Evolutionary conservation across 2,113 vertebrate genomes (phyloP).

Genomic region (Bombycilla garrulus): DNA sequence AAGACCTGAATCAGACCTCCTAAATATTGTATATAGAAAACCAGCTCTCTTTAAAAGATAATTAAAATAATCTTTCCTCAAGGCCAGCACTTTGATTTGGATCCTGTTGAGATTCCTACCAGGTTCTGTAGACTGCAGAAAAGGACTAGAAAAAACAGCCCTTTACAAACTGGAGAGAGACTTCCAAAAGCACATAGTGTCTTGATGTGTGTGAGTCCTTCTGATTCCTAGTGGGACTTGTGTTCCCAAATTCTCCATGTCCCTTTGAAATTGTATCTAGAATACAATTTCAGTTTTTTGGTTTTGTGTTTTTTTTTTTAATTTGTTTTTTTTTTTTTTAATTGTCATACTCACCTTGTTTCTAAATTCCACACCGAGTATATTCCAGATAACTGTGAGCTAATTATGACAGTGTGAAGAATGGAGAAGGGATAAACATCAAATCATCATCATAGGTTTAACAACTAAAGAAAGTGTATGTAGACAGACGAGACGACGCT

Average conservation of each 20-base stretch:
- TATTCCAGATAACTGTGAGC: background rate
- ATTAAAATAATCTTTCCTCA: background rate
- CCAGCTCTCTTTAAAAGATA: background rate
- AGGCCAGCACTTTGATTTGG: background rate
- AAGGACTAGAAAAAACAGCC: background rate
- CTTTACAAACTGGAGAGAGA: background rate
- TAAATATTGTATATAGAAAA: background rate
- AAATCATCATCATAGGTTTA: background rate
- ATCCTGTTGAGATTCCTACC: background rate
- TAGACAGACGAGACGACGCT: fast-evolving
- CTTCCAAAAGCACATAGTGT: background rate
- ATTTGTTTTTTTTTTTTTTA: background rate
- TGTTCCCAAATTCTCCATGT: background rate
- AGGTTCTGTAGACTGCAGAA: background rate
- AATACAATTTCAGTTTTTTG: background rate
- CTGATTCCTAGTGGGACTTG: background rate
- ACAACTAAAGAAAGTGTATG: fast-evolving
- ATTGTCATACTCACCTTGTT: background rate
- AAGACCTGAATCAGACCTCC: background rate
- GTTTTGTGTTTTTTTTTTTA: too few species aligned
- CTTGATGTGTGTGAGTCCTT: background rate
- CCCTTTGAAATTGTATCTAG: background rate
- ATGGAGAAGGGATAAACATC: background rate
- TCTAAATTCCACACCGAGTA: background rate
- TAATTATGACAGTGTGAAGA: background rate